Percentiles rank a stretch among this genome's conserved stretches.
phyloP scores from a whole-genome alignment of 2,888 invertebrate species.

The Drosophila stalkeri region DNA sequence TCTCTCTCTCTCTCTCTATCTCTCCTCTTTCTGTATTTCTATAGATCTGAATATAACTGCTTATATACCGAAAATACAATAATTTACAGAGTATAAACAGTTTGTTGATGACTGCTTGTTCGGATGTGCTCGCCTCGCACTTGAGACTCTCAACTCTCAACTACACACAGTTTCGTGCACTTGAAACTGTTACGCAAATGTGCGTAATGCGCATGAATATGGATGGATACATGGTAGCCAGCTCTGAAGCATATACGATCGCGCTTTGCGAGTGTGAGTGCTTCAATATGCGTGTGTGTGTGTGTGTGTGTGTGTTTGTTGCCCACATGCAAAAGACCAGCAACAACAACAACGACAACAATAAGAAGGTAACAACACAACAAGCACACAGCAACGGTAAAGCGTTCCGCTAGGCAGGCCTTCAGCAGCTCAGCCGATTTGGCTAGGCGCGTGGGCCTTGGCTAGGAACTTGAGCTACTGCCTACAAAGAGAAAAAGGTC shows the following conservation, averaged over 20 bases:
- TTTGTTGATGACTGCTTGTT: conserved; percentile 28
- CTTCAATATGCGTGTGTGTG: conserved; percentile 7
- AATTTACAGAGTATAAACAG: conserved; percentile 24
- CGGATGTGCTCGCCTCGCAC: conserved; percentile 59
- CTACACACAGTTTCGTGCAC: conserved; percentile 65
- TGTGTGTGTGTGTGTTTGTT: conserved; percentile 25
- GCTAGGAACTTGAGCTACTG: conserved; percentile 72
- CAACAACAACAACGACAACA: conserved; percentile 16
- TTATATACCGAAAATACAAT: neutral
- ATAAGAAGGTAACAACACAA: conserved; percentile 8
- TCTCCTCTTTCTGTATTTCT: neutral
- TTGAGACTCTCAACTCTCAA: conserved; percentile 65
- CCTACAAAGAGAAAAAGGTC: conserved; percentile 50
- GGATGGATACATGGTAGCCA: conserved; percentile 54
- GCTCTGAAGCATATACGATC: conserved; percentile 11
- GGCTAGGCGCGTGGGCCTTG: conserved; percentile 72
- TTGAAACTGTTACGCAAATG: conserved; percentile 80
- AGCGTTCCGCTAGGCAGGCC: conserved; percentile 66
- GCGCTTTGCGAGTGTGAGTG: conserved; percentile 7
- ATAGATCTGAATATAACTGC: neutral
- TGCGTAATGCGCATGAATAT: conserved; percentile 78
- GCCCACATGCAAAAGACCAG: conserved; percentile 51
- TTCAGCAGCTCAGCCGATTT: conserved; percentile 37
- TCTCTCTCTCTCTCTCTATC: neutral
- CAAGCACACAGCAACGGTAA: conserved; percentile 52